Percentiles rank a stretch among this genome's conserved stretches.
phyloP scores from a whole-genome alignment of 2,797 vertebrate genomes.

The Smutsia temminckii region DNA sequence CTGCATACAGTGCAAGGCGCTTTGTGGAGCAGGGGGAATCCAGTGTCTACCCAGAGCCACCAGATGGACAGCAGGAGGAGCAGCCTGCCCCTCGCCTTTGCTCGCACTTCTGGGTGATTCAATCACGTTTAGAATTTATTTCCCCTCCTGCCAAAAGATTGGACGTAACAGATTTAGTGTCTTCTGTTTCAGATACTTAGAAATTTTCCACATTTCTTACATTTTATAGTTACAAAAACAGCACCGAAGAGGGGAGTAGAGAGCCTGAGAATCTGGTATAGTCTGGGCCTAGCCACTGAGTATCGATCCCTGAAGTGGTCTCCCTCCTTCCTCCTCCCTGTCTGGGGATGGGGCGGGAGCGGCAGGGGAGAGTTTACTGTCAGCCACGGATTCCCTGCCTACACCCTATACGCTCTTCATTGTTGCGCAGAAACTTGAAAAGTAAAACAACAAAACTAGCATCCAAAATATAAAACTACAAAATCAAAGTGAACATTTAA shows the following conservation, averaged over 20 bases:
- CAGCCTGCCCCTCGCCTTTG: background rate
- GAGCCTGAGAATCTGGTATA: background rate
- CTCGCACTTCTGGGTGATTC: background rate
- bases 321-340: background rate
- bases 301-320: background rate
- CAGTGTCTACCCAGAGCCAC: background rate
- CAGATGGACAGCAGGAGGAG: background rate
- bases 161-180: background rate
- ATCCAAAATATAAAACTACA: slow-evolving; percentile 1
- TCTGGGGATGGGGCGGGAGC: background rate
- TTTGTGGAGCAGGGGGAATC: background rate
- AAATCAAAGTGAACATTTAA: slow-evolving; percentile 65
- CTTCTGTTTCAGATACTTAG: background rate
- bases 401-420: background rate
- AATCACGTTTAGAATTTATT: background rate
- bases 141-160: background rate
- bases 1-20: background rate
- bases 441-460: slow-evolving; percentile 16
- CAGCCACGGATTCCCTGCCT: background rate
- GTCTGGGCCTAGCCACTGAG: background rate
- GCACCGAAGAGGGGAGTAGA: background rate
- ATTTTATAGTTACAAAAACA: background rate
- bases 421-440: background rate
- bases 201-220: background rate
- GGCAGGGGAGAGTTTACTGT: background rate